These are phyloP conservation scores for Erebia epiphron DNA, from an alignment of 2,888 invertebrate genomes.

Conservation along the genomic window DNA sequence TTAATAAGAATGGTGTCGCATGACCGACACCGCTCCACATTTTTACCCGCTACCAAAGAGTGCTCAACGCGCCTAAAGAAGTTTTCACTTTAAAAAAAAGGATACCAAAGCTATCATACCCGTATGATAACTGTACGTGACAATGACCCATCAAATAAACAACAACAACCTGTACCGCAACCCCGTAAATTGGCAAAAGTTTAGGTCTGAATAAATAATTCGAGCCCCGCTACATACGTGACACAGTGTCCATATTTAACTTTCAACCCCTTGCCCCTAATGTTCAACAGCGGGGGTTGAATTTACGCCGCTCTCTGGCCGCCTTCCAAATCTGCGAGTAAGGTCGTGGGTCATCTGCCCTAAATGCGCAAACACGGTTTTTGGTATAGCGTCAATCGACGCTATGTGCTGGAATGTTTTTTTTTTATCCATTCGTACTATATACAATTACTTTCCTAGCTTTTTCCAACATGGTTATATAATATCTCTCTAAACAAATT, in stretches of 20 bases:
- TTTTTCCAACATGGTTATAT: too few species aligned
- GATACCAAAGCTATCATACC: conserved; percentile 3
- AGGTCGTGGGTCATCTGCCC: conserved; percentile 67
- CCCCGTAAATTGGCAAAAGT: conserved; percentile 41
- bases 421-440: neutral
- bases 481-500: too few species aligned
- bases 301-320: conserved; percentile 66
- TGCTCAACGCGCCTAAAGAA: too few species aligned
- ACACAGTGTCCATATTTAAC: conserved; percentile 58
- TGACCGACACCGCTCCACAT: too few species aligned
- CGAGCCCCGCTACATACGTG: conserved; percentile 40
- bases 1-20: too few species aligned
- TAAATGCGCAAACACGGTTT: conserved; percentile 67
- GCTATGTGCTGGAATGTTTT: neutral
- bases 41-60: too few species aligned
- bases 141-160: conserved; percentile 27
- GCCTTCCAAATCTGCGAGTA: conserved; percentile 63
- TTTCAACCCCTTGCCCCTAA: conserved; percentile 58
- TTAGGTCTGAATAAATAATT: conserved; percentile 48
- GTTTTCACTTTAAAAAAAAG: too few species aligned
- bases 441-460: too few species aligned
- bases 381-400: conserved; percentile 38
- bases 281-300: conserved; percentile 59
- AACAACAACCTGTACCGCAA: conserved; percentile 37
- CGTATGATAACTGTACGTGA: neutral